Evolutionary conservation across 2,113 vertebrate genomes (phyloP).

Genomic region (Peromyscus maniculatus): DNA sequence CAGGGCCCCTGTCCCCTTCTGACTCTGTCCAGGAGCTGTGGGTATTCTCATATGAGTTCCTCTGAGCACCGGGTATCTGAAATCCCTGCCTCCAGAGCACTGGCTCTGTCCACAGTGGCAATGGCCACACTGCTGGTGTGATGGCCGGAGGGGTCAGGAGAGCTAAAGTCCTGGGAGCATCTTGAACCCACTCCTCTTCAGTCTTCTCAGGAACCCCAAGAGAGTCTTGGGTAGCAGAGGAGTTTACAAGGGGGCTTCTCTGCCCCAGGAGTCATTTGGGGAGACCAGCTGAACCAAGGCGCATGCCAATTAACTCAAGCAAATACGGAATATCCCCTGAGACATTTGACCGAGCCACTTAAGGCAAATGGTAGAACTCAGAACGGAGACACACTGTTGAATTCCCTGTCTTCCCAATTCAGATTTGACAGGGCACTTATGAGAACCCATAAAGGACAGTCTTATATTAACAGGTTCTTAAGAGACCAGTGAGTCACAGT

Average conservation of each 20-base stretch:
- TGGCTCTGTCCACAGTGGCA: not conserved
- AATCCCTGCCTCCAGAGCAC: not conserved
- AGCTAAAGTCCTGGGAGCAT: too few species aligned
- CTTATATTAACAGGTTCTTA: not conserved
- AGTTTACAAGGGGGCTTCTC: not conserved
- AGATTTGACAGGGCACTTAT: not conserved
- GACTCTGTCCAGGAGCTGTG: not conserved
- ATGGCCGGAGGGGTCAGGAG: fast-evolving
- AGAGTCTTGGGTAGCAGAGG: not conserved
- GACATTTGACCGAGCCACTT: not conserved
- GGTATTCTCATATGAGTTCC: not conserved
- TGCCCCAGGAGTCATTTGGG: not conserved
- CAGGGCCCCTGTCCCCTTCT: not conserved
- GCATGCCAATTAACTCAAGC: not conserved
- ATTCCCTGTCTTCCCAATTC: not conserved
- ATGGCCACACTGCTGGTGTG: not conserved
- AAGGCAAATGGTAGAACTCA: not conserved
- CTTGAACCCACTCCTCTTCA: not conserved
- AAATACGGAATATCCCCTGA: not conserved
- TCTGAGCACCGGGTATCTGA: not conserved
- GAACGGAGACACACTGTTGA: not conserved
- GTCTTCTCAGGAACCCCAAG: not conserved
- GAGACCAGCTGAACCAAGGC: not conserved
- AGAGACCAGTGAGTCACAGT: not conserved
- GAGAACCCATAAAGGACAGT: not conserved